Evolutionary conservation across 2,888 invertebrate species (phyloP), one percentile per base, ranked within the genome.

Genomic region (Drosophila kambysellisi): DNA sequence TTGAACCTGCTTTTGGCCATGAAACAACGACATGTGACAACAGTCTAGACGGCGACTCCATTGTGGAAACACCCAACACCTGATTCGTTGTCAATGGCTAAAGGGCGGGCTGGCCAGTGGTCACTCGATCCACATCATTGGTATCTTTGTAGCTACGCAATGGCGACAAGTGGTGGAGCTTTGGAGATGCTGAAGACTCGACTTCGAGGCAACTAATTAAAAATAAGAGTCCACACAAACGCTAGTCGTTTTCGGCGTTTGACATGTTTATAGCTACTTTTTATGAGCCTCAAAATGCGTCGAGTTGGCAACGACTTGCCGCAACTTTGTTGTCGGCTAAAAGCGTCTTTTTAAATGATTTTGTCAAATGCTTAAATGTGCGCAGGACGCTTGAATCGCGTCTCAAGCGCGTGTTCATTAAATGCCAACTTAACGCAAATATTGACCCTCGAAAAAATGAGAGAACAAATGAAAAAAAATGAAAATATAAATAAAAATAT

Each of bases 401-500:
- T 20, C 52, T 71, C 41, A 46, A 57, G 56, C 67, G 72, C 66
- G 69, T 60, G 71, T 76, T 79, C 76, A 76, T 81, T 81, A 76
- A 81, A 73, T 76, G 67, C 46, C 59, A 70, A 70, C 70, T 81
- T 85, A 76, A 88, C 73, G 87, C 85, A 87, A 83, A 83, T 89
- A 81, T 89, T 89, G 87, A 88, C 80, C 89, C 74, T 71, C 43
- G 48, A 68, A 53, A 54, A 58, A 67, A 63, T 61, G 65, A 52
- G 43, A 43, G 58, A 37, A 61, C 32, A 51, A 29, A 25, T 25
- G 20, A 25, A 25, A 25, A 25, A 52, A 33, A 48, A 48, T 58
- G 32, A 62, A 63, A 68, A 60, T 72, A 56, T 53, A 69, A 69
- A 71, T 69, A 60, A 62, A 62, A 62, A 62, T 68, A 64, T 59